A percentile compares a stretch with the other conserved stretches of the same genome.
Conservation (phyloP, 2,797 vertebrate species). For the Parotocinclus haroldoi region DNA sequence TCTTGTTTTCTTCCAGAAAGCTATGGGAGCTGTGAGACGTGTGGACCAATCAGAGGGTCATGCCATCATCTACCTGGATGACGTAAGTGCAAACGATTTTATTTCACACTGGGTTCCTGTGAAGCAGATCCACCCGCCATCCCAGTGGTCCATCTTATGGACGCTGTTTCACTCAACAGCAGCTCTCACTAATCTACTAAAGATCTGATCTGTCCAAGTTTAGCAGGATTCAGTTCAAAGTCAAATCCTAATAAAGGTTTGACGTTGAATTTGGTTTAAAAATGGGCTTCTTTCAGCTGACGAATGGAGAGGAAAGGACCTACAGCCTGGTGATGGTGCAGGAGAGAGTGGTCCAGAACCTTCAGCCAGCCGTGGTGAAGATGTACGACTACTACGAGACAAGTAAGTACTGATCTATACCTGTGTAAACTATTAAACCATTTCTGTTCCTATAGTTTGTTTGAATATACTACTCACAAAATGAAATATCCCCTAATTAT, state of each 20-base stretch:
- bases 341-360: slow-evolving; percentile 60
- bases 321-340: slow-evolving; percentile 53
- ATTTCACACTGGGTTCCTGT: background rate
- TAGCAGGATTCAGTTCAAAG: too few species aligned
- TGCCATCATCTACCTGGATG: slow-evolving; percentile 68
- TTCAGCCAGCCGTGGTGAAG: slow-evolving; percentile 57
- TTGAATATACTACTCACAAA: too few species aligned
- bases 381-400: slow-evolving; percentile 76
- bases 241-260: too few species aligned
- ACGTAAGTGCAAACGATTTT: slow-evolving; percentile 50
- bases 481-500: too few species aligned
- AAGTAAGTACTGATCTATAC: slow-evolving; percentile 52
- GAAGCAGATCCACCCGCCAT: too few species aligned
- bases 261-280: background rate
- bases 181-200: background rate
- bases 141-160: too few species aligned
- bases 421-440: background rate
- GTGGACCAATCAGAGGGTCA: slow-evolving; percentile 63
- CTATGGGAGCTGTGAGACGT: slow-evolving; percentile 56
- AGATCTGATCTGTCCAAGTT: too few species aligned
- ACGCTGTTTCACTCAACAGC: too few species aligned
- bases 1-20: slow-evolving; percentile 19
- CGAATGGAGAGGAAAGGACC: slow-evolving; percentile 24
- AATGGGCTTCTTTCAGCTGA: slow-evolving; percentile 55
- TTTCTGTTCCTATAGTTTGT: too few species aligned